Percentiles rank a stretch among this genome's conserved stretches.
Evolutionary conservation across 1,140 invertebrate species (phyloP).

Genomic region (Calephelis nemesis): DNA sequence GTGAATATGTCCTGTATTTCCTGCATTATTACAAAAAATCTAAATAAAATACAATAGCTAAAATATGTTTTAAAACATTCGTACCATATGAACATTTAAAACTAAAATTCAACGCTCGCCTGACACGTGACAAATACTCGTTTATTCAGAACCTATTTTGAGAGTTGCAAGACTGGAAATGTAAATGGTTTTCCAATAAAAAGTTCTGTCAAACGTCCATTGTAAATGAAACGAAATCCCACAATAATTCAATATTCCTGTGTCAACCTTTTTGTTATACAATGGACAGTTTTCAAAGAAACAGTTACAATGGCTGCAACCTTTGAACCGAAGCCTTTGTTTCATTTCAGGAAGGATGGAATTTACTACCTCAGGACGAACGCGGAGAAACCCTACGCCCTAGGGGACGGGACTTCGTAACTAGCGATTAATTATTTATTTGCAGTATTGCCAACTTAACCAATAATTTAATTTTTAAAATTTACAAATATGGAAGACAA

Average conservation of each 20-base stretch:
- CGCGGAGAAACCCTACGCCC: conserved; percentile 61
- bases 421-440: conserved; percentile 14
- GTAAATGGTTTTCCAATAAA: background rate
- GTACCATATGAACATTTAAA: too few species aligned
- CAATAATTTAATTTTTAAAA: background rate
- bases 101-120: too few species aligned
- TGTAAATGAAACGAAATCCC: conserved; percentile 5
- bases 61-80: too few species aligned
- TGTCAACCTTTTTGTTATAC: conserved; percentile 41
- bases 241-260: conserved; percentile 20
- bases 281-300: conserved; percentile 47
- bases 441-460: conserved; percentile 10
- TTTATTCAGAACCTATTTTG: background rate
- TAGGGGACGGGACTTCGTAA: conserved; percentile 50
- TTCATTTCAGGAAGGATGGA: conserved; percentile 69
- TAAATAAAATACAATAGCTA: too few species aligned
- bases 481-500: too few species aligned
- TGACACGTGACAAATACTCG: too few species aligned
- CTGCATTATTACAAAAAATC: too few species aligned
- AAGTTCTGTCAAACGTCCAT: background rate
- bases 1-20: too few species aligned
- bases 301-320: conserved; percentile 11
- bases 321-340: conserved; percentile 28
- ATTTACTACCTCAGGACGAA: conserved; percentile 73
- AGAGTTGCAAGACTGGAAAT: background rate